These are phyloP conservation scores for Myotis myotis DNA, from an alignment of 2,797 vertebrate species.

Conservation along the genomic window DNA sequence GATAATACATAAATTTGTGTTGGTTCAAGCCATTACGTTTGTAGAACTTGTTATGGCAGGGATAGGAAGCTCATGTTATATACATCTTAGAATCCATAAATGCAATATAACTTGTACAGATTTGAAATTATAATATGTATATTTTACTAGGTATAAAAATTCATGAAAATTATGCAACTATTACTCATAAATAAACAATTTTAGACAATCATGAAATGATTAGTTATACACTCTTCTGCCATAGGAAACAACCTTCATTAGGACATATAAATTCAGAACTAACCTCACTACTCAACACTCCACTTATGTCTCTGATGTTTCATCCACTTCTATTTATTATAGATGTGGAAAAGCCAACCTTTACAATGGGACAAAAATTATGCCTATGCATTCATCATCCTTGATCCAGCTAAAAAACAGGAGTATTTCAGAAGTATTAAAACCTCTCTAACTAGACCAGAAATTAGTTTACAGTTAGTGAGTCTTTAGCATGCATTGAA, in stretches of 20 bases:
- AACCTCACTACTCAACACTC: neutral
- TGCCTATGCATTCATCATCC: neutral
- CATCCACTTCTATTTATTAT: neutral
- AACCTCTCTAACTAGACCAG: neutral
- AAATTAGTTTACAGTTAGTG: constrained; percentile 35
- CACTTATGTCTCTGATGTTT: neutral
- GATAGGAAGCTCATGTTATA: neutral
- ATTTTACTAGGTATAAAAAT: constrained; percentile 45
- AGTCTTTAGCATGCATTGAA: constrained; percentile 9
- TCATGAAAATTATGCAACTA: constrained; percentile 4
- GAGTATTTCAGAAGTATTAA: constrained; percentile 37
- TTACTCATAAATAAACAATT: constrained; percentile 31
- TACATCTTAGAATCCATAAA: neutral
- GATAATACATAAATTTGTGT: neutral
- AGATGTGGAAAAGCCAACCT: neutral
- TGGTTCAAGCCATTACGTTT: neutral
- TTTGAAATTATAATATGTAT: constrained; percentile 30
- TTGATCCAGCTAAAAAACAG: constrained; percentile 9
- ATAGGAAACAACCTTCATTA: neutral
- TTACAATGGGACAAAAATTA: constrained; percentile 9
- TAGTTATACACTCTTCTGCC: neutral
- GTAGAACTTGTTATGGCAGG: neutral
- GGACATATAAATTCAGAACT: constrained; percentile 11
- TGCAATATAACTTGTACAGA: neutral
- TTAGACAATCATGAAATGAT: neutral